These are phyloP conservation scores for Phalacrocorax brasilianus DNA, from an alignment of 2,113 vertebrate genomes.

Conservation along the genomic window DNA sequence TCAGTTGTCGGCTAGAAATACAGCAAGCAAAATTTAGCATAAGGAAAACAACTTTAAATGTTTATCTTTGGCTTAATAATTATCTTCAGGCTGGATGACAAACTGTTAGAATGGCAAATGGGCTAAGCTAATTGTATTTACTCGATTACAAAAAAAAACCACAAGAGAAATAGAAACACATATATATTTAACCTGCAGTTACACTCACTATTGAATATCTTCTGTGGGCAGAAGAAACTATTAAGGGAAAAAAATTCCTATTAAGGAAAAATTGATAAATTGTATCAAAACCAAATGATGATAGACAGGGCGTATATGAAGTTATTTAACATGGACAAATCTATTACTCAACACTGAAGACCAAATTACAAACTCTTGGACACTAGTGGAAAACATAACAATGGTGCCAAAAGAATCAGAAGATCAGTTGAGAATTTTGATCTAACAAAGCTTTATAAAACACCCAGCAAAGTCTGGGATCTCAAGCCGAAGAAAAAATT, in stretches of 20 bases:
- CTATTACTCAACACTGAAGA: accelerated
- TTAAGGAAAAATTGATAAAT: background rate
- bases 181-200: background rate
- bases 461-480: background rate
- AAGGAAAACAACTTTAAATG: background rate
- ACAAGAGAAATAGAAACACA: background rate
- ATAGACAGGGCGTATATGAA: accelerated
- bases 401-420: background rate
- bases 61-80: background rate
- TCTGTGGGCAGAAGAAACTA: background rate
- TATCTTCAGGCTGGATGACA: background rate
- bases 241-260: background rate
- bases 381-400: background rate
- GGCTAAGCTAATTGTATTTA: background rate
- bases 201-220: background rate
- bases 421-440: background rate
- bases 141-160: background rate
- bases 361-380: background rate
- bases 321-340: background rate
- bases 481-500: background rate
- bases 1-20: background rate
- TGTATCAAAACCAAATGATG: background rate
- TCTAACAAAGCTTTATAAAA: background rate
- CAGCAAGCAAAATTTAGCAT: background rate
- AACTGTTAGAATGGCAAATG: background rate